phyloP scores from a whole-genome alignment of 2,113 vertebrate species.

The Amphiprion percula region DNA sequence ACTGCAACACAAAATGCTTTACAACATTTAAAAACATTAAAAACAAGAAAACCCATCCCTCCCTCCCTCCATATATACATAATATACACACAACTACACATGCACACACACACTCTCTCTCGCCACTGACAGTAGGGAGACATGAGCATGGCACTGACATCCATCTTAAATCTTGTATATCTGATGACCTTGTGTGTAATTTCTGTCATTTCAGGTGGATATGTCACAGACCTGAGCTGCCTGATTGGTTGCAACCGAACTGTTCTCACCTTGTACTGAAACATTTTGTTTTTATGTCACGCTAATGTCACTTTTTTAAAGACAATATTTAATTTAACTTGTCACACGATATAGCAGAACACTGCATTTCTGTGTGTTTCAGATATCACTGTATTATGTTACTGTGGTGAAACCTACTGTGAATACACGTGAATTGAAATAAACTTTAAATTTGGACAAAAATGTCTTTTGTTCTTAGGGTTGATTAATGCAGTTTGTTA shows the following conservation, averaged over 20 bases:
- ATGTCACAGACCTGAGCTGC: constrained; percentile 34
- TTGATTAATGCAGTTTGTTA: neutral
- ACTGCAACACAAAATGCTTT: too few relatives aligned
- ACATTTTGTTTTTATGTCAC: constrained; percentile 21
- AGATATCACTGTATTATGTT: constrained; percentile 2
- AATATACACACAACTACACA: too few relatives aligned
- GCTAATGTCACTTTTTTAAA: constrained; percentile 18
- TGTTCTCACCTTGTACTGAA: constrained; percentile 33
- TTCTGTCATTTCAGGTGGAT: constrained; percentile 65
- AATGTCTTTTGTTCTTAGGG: neutral
- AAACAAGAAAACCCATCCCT: too few relatives aligned
- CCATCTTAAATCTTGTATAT: too few relatives aligned
- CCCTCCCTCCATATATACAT: too few relatives aligned
- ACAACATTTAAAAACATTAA: too few relatives aligned
- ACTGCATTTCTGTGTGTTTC: neutral
- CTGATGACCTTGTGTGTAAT: neutral
- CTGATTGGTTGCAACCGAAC: neutral
- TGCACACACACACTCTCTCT: too few relatives aligned
- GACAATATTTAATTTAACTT: neutral
- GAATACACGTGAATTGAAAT: constrained; percentile 28
- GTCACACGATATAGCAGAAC: neutral
- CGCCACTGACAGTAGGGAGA: too few relatives aligned
- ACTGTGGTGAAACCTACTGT: constrained; percentile 5
- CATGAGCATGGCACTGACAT: too few relatives aligned
- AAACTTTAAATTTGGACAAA: neutral